Conservation (phyloP, 1,140 invertebrate genomes). For the Pogonognathellus flavescens region DNA sequence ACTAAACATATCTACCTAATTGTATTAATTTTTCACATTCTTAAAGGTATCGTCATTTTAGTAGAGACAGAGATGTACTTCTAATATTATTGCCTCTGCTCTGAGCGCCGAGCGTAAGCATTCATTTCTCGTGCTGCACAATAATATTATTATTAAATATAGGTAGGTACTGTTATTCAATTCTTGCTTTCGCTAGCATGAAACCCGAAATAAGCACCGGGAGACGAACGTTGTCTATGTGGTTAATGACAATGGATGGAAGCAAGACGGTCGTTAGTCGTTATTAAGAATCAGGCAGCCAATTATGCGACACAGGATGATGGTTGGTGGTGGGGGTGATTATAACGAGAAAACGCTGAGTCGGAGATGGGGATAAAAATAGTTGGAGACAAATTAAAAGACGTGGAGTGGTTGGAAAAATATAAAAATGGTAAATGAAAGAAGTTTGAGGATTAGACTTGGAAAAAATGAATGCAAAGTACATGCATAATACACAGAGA, state of each 20-base stretch:
- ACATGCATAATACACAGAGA: background rate
- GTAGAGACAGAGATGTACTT: too few species aligned
- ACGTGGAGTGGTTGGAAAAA: constrained; percentile 46
- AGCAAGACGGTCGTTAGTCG: constrained; percentile 18
- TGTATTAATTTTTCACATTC: too few species aligned
- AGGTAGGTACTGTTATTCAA: too few species aligned
- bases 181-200: background rate
- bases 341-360: constrained; percentile 66
- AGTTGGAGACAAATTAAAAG: constrained; percentile 60
- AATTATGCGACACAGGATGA: constrained; percentile 15
- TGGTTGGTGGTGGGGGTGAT: constrained; percentile 61
- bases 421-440: constrained; percentile 58
- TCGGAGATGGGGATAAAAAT: constrained; percentile 57
- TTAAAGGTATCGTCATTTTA: too few species aligned
- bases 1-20: too few species aligned
- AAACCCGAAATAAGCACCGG: background rate
- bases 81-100: too few species aligned
- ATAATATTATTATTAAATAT: too few species aligned
- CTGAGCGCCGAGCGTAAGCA: too few species aligned
- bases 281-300: constrained; percentile 25
- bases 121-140: too few species aligned
- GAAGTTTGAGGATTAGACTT: constrained; percentile 58
- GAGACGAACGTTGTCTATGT: background rate
- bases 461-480: constrained; percentile 53
- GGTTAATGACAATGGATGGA: background rate